Conservation (phyloP, 2,113 vertebrate genomes). For the Plotosus lineatus region DNA sequence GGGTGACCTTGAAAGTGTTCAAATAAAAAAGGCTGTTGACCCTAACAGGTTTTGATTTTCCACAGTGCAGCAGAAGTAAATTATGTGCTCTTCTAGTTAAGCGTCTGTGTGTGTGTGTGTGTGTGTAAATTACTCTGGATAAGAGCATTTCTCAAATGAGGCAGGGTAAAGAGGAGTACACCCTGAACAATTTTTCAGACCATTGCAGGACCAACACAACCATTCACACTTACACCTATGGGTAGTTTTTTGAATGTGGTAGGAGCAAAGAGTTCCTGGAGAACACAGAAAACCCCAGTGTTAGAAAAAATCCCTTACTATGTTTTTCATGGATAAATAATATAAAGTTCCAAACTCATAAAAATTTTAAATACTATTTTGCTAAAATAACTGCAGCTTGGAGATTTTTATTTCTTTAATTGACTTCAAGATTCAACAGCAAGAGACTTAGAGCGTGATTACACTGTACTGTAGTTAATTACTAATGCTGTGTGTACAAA, state of each 20-base stretch:
- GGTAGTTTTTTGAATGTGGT: too few relatives aligned
- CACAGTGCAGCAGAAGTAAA: slow-evolving; percentile 4
- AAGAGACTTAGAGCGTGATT: slow-evolving; percentile 18
- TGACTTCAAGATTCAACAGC: slow-evolving; percentile 1
- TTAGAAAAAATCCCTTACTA: neutral
- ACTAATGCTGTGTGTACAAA: neutral
- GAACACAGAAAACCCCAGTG: too few relatives aligned
- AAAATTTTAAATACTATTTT: neutral
- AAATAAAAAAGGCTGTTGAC: neutral
- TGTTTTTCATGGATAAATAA: neutral
- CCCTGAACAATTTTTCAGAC: too few relatives aligned
- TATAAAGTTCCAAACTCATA: neutral
- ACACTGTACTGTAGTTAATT: slow-evolving; percentile 10
- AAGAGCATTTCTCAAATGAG: too few relatives aligned
- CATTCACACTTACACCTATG: too few relatives aligned
- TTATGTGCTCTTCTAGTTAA: too few relatives aligned
- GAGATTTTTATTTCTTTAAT: neutral
- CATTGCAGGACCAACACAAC: too few relatives aligned
- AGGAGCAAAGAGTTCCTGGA: too few relatives aligned
- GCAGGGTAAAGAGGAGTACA: too few relatives aligned
- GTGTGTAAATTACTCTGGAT: too few relatives aligned
- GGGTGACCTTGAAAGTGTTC: neutral
- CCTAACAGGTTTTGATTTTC: slow-evolving; percentile 24
- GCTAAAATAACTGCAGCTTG: neutral
- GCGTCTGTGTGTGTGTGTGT: neutral